phyloP scores from a whole-genome alignment of 2,888 invertebrate genomes.

The Octonoba sinensis region DNA sequence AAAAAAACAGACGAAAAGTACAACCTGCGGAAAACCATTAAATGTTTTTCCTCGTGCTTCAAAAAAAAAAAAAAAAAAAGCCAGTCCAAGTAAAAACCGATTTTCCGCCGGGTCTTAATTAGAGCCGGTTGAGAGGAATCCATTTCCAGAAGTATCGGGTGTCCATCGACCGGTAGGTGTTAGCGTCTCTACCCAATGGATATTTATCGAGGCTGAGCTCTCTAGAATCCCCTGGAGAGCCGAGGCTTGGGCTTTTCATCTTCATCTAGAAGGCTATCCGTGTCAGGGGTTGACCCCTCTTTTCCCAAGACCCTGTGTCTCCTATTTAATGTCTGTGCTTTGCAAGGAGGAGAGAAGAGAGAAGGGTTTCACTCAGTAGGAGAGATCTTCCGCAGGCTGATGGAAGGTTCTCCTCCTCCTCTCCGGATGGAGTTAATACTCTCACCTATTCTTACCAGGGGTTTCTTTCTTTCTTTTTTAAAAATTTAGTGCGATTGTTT shows the following conservation, averaged over 20 bases:
- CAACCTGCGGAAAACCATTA: too few relatives aligned
- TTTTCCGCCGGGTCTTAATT: conserved; percentile 61
- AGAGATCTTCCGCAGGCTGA: conserved; percentile 38
- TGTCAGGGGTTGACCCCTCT: conserved; percentile 53
- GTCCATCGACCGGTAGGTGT: conserved; percentile 59
- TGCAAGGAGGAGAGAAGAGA: conserved; percentile 29
- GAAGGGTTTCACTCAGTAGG: conserved; percentile 29
- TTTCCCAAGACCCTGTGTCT: conserved; percentile 37
- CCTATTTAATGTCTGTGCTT: conserved; percentile 52
- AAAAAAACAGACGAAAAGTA: too few relatives aligned
- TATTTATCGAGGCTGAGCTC: conserved; percentile 58
- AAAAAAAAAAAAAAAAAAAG: too few relatives aligned
- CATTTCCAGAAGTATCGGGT: conserved; percentile 57
- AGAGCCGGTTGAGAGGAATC: conserved; percentile 59
- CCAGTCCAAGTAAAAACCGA: conserved; percentile 52
- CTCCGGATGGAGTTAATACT: not conserved
- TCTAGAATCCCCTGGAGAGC: conserved; percentile 52
- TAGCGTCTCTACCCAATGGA: conserved; percentile 60
- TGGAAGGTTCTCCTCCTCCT: conserved; percentile 5
- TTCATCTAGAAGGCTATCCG: conserved; percentile 58
- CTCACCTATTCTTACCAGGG: not conserved
- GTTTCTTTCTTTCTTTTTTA: too few relatives aligned
- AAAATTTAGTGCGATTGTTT: too few relatives aligned
- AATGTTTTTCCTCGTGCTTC: not conserved
- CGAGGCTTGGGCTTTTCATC: conserved; percentile 52